Evolutionary conservation across 2,888 invertebrate species (phyloP), one percentile per base, ranked within the genome.

Genomic region (Lithophane ornitopus): DNA sequence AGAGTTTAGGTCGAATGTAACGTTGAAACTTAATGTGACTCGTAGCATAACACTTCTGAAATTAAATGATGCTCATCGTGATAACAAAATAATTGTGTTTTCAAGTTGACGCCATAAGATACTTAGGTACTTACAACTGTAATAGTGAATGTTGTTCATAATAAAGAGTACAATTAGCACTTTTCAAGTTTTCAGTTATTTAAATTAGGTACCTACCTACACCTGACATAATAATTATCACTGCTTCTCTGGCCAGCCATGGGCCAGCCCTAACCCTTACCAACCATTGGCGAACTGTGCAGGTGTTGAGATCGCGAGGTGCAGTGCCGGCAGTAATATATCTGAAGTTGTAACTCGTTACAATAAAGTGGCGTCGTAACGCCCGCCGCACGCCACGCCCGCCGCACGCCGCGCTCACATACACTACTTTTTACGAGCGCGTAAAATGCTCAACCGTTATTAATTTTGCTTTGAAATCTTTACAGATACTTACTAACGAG

Each of bases 381-480:
- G 46, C 54, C 22, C 11, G 41, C 22, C 44, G 16, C 52, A 41
- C 76, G n/a, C n/a, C n/a, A 61, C 56, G 46, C 54, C 22, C 11
- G 41, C 22, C 44, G 16, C 52, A 41, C 76, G n/a, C 12, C 22
- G 16, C 67, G 22, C 19, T 49, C 12, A 16, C 52, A 16, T 58
- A 54, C 59, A 68, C 63, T 72, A 52, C 19, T 63, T 66, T 67
- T 70, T 81, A 84, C 49, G 67, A 56, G 65, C 66, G 16, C 74
- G 11, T 78, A 65, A 62, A 84, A 71, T 62, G 69, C 65, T 69
- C 26, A 66, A 52, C 66, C 46, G 34, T 70, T 76, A 74, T 77
- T 74, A 62, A 78, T 58, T 81, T 81, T 54, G 34, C 22, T 75
- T 68, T 75, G 12, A 69, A 26, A 12, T 6, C 54, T 68, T 46